These are phyloP conservation scores for Tholera decimalis DNA, from an alignment of 2,888 invertebrate genomes.

Conservation along the genomic window DNA sequence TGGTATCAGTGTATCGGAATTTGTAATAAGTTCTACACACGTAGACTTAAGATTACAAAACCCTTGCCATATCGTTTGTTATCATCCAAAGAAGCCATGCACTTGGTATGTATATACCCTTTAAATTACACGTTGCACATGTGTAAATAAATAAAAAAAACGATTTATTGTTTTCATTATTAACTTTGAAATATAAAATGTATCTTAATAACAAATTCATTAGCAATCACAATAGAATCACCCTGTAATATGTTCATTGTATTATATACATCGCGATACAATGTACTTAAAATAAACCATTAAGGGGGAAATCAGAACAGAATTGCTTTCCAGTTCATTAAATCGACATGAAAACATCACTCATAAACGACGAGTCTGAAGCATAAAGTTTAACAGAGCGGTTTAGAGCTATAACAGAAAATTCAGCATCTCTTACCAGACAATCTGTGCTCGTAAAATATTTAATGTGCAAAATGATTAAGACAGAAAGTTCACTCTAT, in stretches of 20 bases:
- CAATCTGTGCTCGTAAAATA: conserved; percentile 21
- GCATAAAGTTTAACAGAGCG: conserved; percentile 34
- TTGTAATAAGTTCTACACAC: too few relatives aligned
- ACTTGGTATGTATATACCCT: too few relatives aligned
- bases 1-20: too few relatives aligned
- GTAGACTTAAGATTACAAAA: too few relatives aligned
- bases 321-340: conserved; percentile 14
- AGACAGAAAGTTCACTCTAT: conserved; percentile 2
- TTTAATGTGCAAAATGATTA: background rate
- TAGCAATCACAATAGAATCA: background rate
- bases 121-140: too few relatives aligned
- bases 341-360: background rate
- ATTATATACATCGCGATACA: background rate
- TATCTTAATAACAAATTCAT: background rate
- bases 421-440: background rate
- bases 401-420: conserved; percentile 10
- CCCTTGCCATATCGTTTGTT: too few relatives aligned
- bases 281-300: background rate
- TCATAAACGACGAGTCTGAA: background rate
- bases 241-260: background rate
- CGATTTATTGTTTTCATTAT: too few relatives aligned
- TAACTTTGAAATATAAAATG: background rate
- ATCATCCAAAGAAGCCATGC: too few relatives aligned
- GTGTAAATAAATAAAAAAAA: too few relatives aligned
- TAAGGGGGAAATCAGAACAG: background rate